Evolutionary conservation across 2,888 invertebrate genomes (phyloP).

Genomic region (Meiosimyza decipiens): DNA sequence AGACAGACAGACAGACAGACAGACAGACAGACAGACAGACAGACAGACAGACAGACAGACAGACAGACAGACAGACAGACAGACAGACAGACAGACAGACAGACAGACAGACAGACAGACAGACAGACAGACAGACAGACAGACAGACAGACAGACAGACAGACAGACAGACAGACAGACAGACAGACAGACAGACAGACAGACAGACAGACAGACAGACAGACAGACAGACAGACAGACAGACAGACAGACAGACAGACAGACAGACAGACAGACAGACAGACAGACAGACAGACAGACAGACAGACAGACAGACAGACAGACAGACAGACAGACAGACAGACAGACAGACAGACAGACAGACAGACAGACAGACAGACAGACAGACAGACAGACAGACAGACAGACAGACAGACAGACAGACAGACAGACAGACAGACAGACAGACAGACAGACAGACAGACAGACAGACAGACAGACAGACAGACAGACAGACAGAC

Average conservation of each 20-base stretch:
- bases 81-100: constrained; percentile 30
- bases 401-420: constrained; percentile 29
- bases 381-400: constrained; percentile 27
- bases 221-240: constrained; percentile 30
- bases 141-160: constrained; percentile 29
- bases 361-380: constrained; percentile 29
- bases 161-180: constrained; percentile 30
- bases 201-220: constrained; percentile 30
- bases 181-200: constrained; percentile 25
- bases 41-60: constrained; percentile 26
- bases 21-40: constrained; percentile 28
- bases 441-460: constrained; percentile 30
- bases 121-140: constrained; percentile 29
- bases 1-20: constrained; percentile 29
- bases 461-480: constrained; percentile 30
- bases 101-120: constrained; percentile 29
- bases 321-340: constrained; percentile 33
- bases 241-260: constrained; percentile 29
- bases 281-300: constrained; percentile 30
- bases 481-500: constrained; percentile 23
- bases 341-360: constrained; percentile 36
- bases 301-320: constrained; percentile 30
- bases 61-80: constrained; percentile 31
- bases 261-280: constrained; percentile 30
- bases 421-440: constrained; percentile 29